These are phyloP conservation scores for Remorina albescens DNA, from an alignment of 2,797 vertebrate genomes.

Conservation along the genomic window DNA sequence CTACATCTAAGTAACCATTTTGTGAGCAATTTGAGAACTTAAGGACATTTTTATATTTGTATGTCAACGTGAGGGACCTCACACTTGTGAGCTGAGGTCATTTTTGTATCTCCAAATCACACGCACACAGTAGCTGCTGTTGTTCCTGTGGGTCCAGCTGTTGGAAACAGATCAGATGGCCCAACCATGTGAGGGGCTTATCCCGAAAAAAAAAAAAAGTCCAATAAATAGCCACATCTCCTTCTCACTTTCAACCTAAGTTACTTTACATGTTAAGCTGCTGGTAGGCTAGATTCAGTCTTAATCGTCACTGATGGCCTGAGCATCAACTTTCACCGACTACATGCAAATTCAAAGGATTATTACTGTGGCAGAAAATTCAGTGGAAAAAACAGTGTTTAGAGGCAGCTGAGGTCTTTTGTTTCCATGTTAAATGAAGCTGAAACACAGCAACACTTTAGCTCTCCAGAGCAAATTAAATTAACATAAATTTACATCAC, in stretches of 20 bases:
- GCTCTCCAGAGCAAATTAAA: slow-evolving; percentile 65
- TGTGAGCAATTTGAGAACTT: too few relatives aligned
- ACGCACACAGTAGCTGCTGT: neutral
- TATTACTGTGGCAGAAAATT: slow-evolving; percentile 36
- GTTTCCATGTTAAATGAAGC: slow-evolving; percentile 72
- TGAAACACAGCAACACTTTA: slow-evolving; percentile 59
- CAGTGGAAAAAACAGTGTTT: slow-evolving; percentile 52
- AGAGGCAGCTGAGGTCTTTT: slow-evolving; percentile 57
- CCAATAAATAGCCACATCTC: neutral
- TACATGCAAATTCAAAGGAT: neutral
- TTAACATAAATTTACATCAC: slow-evolving; percentile 73
- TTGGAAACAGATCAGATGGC: neutral
- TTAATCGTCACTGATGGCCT: neutral
- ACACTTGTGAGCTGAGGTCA: too few relatives aligned
- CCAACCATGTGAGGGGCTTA: neutral
- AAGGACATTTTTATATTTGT: too few relatives aligned
- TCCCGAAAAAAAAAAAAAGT: slow-evolving; percentile 2
- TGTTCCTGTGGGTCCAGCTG: neutral
- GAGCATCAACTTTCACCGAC: slow-evolving; percentile 23
- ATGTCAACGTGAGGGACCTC: too few relatives aligned
- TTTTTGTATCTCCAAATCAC: neutral
- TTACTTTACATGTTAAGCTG: neutral
- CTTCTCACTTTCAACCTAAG: neutral
- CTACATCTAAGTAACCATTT: too few relatives aligned
- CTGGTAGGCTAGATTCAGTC: neutral